phyloP scores from a whole-genome alignment of 2,113 vertebrate species.

The Nipponia nippon region DNA sequence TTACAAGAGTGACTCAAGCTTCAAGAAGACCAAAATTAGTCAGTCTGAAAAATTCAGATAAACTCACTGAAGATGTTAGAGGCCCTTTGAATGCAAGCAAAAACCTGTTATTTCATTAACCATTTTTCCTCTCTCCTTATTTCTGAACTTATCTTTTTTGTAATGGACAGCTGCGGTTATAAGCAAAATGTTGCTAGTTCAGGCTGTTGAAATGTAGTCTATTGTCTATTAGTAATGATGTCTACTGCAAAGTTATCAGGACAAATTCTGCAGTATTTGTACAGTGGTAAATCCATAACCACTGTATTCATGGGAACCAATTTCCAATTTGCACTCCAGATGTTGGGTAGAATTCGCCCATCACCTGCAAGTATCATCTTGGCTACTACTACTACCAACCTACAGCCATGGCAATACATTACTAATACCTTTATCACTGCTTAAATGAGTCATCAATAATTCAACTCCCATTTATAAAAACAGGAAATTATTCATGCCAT shows the following conservation, averaged over 20 bases:
- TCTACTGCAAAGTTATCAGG: background rate
- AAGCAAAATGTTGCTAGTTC: background rate
- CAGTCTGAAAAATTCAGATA: background rate
- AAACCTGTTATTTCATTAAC: background rate
- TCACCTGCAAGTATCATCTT: background rate
- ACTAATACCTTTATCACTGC: slow-evolving; percentile 67
- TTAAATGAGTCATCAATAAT: slow-evolving; percentile 80
- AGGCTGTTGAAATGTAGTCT: background rate
- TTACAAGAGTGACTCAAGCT: background rate
- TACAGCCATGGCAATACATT: slow-evolving; percentile 14
- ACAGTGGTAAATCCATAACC: background rate
- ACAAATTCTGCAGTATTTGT: background rate
- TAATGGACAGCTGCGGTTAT: accelerated
- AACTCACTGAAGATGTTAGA: background rate
- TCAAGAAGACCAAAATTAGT: background rate
- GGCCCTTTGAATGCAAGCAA: background rate
- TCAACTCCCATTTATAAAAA: slow-evolving; percentile 78
- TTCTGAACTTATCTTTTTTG: background rate
- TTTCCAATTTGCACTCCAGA: background rate
- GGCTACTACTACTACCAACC: background rate
- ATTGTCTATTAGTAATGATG: background rate
- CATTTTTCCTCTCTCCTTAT: background rate
- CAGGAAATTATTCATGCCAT: slow-evolving; percentile 79
- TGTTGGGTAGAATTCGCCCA: background rate
- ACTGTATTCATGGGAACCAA: background rate